phyloP scores from a whole-genome alignment of 1,140 invertebrate species.

The Cyclina sinensis region DNA sequence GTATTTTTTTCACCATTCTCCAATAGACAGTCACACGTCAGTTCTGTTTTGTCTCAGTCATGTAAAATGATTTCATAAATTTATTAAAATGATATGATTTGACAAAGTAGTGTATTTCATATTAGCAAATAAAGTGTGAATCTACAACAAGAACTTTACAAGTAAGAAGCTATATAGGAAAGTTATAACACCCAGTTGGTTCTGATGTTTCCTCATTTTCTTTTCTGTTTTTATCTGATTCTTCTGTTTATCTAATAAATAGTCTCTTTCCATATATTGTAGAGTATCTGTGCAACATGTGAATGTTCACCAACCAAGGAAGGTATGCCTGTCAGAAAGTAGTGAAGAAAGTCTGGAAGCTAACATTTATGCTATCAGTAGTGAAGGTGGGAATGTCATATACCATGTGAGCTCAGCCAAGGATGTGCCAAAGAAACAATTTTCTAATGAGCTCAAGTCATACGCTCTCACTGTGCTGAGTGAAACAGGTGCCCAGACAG shows the following conservation, averaged over 20 bases:
- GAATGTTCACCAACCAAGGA: constrained; percentile 91
- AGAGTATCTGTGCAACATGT: constrained; percentile 94
- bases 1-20: no score
- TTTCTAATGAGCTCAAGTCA: constrained; percentile 80
- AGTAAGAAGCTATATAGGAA: no score
- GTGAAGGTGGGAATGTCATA: constrained; percentile 94
- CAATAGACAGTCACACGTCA: no score
- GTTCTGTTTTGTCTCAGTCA: no score
- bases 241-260: no score
- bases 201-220: background rate
- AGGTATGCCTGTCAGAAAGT: constrained; percentile 84
- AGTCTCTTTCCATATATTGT: no score
- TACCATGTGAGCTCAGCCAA: constrained; percentile 91
- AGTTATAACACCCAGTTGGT: no score
- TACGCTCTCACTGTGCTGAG: constrained; percentile 81
- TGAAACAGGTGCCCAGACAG: constrained; percentile 76
- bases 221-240: background rate
- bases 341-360: constrained; percentile 86
- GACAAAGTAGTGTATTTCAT: no score
- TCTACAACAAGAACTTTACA: no score
- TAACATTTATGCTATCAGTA: constrained; percentile 95
- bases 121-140: no score
- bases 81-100: no score
- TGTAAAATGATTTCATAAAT: no score
- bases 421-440: constrained; percentile 74